These are phyloP conservation scores for Notothenia rossii DNA, from an alignment of 2,113 vertebrate species.

Conservation along the genomic window DNA sequence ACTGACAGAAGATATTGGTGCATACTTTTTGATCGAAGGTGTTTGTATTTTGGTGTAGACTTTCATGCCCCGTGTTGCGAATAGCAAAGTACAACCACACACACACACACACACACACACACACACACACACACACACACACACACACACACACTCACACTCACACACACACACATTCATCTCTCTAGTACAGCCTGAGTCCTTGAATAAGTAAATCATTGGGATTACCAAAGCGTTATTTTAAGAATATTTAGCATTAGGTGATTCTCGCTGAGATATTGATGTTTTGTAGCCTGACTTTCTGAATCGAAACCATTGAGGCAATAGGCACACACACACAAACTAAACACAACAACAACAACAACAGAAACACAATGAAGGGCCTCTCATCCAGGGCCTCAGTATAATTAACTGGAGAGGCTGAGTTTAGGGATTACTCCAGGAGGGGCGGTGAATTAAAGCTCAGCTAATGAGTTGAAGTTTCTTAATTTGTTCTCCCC, in stretches of 20 bases:
- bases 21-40: slow-evolving; percentile 63
- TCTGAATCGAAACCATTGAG: slow-evolving; percentile 29
- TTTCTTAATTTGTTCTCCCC: slow-evolving; percentile 87
- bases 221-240: slow-evolving; percentile 51
- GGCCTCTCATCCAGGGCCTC: slow-evolving; percentile 76
- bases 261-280: slow-evolving; percentile 46
- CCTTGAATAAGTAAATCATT: slow-evolving; percentile 62
- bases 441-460: slow-evolving; percentile 85
- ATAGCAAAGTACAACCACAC: slow-evolving; percentile 23
- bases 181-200: slow-evolving; percentile 32
- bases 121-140: slow-evolving; percentile 6
- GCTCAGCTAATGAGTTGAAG: slow-evolving; percentile 87
- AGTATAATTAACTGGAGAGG: slow-evolving; percentile 84
- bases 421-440: slow-evolving; percentile 85
- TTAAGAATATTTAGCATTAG: slow-evolving; percentile 51
- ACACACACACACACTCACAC: slow-evolving; percentile 1
- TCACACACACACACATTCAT: slow-evolving; percentile 17
- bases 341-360: slow-evolving; percentile 50
- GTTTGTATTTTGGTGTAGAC: slow-evolving; percentile 70
- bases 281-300: slow-evolving; percentile 39
- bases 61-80: slow-evolving; percentile 29
- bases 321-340: slow-evolving; percentile 22
- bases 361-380: slow-evolving; percentile 66
- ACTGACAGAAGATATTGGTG: slow-evolving; percentile 29
- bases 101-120: neutral